Conservation (phyloP, 2,888 invertebrate genomes). For the Drosophila formosana region DNA sequence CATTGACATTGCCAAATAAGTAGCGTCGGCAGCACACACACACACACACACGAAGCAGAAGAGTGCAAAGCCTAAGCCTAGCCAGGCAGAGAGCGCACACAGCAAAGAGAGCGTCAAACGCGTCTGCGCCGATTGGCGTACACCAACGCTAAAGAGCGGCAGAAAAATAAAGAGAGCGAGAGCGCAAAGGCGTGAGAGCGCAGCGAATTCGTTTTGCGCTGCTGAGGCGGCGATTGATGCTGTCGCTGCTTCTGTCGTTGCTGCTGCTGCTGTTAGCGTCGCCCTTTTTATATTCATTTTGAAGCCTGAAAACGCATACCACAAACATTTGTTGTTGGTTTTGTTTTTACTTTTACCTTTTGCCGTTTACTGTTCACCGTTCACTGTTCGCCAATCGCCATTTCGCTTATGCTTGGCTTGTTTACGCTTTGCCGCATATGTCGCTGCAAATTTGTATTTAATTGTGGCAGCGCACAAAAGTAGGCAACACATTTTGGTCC, state of each 20-base stretch:
- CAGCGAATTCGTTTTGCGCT: conserved; percentile 4
- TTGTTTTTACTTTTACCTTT: conserved; percentile 42
- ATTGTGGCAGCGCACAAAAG: conserved; percentile 62
- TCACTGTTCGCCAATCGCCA: conserved; percentile 15
- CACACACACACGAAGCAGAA: conserved; percentile 17
- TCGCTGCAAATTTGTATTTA: conserved; percentile 73
- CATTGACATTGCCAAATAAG: conserved; percentile 72
- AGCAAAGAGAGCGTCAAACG: conserved; percentile 25
- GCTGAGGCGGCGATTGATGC: conserved; percentile 7
- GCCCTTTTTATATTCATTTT: conserved; percentile 52
- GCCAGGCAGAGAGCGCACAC: conserved; percentile 4
- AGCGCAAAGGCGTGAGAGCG: conserved; percentile 7
- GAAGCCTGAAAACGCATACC: conserved; percentile 32
- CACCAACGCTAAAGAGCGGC: conserved; percentile 58
- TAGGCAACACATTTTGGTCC: conserved; percentile 40
- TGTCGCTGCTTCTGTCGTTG: conserved; percentile 10
- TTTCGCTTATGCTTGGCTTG: conserved; percentile 55
- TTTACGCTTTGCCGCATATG: conserved; percentile 80
- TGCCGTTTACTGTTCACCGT: conserved; percentile 15
- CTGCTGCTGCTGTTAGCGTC: conserved; percentile 40
- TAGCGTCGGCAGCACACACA: conserved; percentile 33
- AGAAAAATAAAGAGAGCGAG: background rate
- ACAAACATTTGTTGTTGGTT: conserved; percentile 40
- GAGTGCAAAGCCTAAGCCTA: background rate
- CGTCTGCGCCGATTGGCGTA: conserved; percentile 60